A percentile compares a stretch with the other conserved stretches of the same genome.
Conservation (phyloP, 2,113 vertebrate genomes). For the Hydropotes inermis region DNA sequence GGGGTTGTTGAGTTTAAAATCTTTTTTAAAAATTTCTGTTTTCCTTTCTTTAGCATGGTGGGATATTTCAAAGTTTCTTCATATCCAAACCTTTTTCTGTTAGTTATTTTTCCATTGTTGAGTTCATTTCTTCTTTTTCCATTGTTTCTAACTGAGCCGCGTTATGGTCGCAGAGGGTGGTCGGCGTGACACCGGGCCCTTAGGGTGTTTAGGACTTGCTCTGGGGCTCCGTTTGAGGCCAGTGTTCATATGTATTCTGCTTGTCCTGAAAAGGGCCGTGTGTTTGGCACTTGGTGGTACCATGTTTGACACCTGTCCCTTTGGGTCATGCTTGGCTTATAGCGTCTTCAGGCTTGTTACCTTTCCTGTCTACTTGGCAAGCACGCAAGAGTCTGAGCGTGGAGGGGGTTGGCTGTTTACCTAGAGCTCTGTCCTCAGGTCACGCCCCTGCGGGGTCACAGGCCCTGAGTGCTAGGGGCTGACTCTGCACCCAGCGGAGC, state of each 20-base stretch:
- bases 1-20: not conserved
- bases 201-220: not conserved
- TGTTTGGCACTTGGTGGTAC: not conserved
- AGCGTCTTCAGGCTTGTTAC: not conserved
- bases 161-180: not conserved
- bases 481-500: no score
- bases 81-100: accelerated
- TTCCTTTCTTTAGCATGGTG: not conserved
- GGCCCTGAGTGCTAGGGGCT: not conserved
- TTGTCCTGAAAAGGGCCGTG: not conserved
- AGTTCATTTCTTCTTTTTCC: accelerated
- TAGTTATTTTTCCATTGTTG: no score
- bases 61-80: not conserved
- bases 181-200: not conserved
- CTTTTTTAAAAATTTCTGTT: accelerated
- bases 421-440: not conserved
- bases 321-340: not conserved
- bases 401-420: not conserved
- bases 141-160: not conserved
- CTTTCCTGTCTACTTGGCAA: not conserved
- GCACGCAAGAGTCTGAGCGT: no score
- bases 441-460: not conserved
- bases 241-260: accelerated
- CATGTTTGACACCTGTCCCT: not conserved
- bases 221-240: not conserved